Conservation (phyloP, 1,140 invertebrate species). For the Amphibalanus amphitrite region DNA sequence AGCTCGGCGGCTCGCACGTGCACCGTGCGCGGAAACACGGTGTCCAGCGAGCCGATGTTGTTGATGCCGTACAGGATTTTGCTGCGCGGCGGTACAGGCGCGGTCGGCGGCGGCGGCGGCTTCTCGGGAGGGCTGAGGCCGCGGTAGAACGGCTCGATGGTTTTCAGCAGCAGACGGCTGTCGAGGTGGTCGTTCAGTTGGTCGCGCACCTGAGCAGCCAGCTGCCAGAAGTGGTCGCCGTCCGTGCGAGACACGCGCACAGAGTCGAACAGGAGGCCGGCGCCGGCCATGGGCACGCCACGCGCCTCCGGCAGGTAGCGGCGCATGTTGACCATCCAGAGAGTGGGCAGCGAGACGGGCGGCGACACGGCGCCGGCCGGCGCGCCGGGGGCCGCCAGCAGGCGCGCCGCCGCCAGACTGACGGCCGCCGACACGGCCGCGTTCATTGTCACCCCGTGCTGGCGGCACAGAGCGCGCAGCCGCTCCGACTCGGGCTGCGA, state of each 20-base stretch:
- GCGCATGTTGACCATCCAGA: background rate
- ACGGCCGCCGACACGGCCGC: background rate
- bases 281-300: background rate
- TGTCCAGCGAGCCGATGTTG: background rate
- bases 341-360: background rate
- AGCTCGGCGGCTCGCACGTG: background rate
- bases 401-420: background rate
- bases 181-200: background rate
- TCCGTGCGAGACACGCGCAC: background rate
- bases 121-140: background rate
- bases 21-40: background rate
- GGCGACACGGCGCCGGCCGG: too few relatives aligned
- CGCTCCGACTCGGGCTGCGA: background rate
- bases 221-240: background rate
- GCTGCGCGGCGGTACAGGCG: background rate
- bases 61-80: background rate
- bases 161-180: background rate
- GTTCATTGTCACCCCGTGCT: background rate
- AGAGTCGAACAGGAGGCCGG: background rate
- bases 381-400: background rate
- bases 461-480: background rate
- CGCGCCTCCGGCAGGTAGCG: background rate
- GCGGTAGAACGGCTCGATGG: background rate
- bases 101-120: too few relatives aligned
- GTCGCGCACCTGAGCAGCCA: background rate